phyloP scores from a whole-genome alignment of 1,140 invertebrate genomes.

The Heliothis virescens region DNA sequence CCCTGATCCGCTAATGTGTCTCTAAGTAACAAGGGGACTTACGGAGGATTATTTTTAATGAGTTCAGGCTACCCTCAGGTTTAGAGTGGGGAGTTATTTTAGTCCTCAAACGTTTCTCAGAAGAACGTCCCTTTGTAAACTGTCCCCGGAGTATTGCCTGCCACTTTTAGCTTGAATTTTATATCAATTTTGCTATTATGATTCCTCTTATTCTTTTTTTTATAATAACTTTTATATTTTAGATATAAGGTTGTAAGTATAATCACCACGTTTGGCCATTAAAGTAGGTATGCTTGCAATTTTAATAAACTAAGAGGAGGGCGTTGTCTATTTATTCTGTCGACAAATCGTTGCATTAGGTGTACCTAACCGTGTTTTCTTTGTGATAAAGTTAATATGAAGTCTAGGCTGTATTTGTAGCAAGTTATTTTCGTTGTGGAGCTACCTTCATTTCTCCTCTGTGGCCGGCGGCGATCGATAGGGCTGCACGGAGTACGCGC shows the following conservation, averaged over 20 bases:
- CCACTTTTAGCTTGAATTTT: not conserved
- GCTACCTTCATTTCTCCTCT: slow-evolving; percentile 8
- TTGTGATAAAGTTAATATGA: too few relatives aligned
- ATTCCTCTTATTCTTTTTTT: not conserved
- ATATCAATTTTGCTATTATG: not conserved
- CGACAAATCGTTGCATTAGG: too few relatives aligned
- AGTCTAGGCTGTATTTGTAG: not conserved
- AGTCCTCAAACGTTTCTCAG: slow-evolving; percentile 5
- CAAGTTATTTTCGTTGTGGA: slow-evolving; percentile 7
- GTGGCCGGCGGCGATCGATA: not conserved
- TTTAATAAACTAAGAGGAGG: too few relatives aligned
- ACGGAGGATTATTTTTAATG: slow-evolving; percentile 27
- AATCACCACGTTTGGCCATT: too few relatives aligned
- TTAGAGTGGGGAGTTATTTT: slow-evolving; percentile 18
- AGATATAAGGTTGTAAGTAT: too few relatives aligned
- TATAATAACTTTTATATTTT: not conserved
- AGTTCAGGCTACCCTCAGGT: slow-evolving; percentile 10
- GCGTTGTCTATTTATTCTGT: too few relatives aligned
- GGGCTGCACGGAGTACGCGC: not conserved
- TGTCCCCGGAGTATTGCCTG: not conserved
- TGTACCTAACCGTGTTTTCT: too few relatives aligned
- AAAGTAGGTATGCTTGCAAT: too few relatives aligned
- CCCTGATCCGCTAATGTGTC: not conserved
- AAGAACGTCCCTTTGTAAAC: not conserved
- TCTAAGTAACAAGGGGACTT: slow-evolving; percentile 27